Base-by-base conservation (phyloP, 2,797 vertebrate genomes). In the Lophura swinhoii region DNA sequence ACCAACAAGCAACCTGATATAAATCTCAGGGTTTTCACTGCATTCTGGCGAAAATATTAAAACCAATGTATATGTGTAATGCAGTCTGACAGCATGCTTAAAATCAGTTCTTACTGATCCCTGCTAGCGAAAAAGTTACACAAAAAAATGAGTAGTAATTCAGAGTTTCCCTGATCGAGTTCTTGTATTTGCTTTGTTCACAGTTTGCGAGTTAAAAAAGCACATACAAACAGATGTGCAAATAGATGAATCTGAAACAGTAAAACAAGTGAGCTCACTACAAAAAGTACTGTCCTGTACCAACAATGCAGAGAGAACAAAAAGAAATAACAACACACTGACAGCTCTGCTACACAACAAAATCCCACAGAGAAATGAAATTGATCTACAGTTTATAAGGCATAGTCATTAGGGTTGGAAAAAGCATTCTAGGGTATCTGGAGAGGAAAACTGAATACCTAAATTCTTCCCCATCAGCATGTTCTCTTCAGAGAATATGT, bases 31-130 rank as follows among this genome's bases (percentile, higher is more conserved):
- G 9, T 33, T 85, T 72, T 63, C 1, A 5, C 4, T 79, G 64
- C 35, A 77, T 81, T 56, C 24, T 76, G 73, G 75, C 56, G 31
- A 95, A 95, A 92, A 73, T 35, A 87, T 51, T 59, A 85, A 68
- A 67, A 70, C 24, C 44, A 7, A 75, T 24, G 62, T 81, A 81
- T 81, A 86, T 6, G 24, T 24, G 21, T 6, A 31, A 67, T 16
- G 56, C 10, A 46, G 44, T 62, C 55, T 60, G 76, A 85, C 1
- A 68, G 11, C 14, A 83, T 14, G n/a, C 13, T 29, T 49, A 64
- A 31, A 33, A 68, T 37, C 28, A 87, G 28, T 60, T 63, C 9
- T 73, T 49, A 62, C 4, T 51, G 33, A 20, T 56, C 28, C 18
- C 29, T 85, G 7, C 20, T 87, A 80, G 66, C 29, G 8, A 71